Base-by-base conservation (phyloP, 2,888 invertebrate genomes). In the Tetragonula carbonaria region DNA sequence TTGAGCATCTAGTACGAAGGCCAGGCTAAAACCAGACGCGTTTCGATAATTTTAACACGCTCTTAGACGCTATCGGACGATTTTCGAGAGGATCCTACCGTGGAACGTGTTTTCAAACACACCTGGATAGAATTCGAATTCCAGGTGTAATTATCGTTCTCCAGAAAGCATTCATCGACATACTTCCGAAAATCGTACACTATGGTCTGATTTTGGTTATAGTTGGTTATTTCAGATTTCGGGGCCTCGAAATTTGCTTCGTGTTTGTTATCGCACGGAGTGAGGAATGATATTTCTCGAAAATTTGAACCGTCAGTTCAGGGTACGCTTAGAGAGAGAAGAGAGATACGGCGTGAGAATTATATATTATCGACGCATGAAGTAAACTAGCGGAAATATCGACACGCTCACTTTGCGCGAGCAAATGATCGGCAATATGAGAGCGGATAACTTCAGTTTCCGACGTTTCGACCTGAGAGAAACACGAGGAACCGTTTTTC, bases 1-100 rank as follows among this genome's bases (percentile, higher is more conserved):
- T 82, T 82, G 82, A 82, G 45, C 82, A 74, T 23, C 63, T 82
- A 65, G 45, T 53, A 62, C 51, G 82, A 82, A 82, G 82, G 82
- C 70, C 70, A 74, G 53, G 65, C 82, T 74, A 74, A 82, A 82
- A 82, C 65, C 51, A 65, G 70, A 45, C n/a, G 6, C 33, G 16
- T 74, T 82, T 74, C 45, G 82, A 59, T 82, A 59, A 82, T 82
- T 82, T 80, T 82, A 70, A 67, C 80, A 55, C 80, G 62, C 14
- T 18, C 28, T 28, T 28, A 28, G 2, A 28, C 28, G 6, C 8
- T 33, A 6, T 59, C 3, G 23, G 59, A 72, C 11, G 16, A 28
- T 28, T 18, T 78, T 71, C 18, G 45, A 55, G 66, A 72, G 67
- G 67, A 71, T 33, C 63, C 33, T 28, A 63, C 14, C 57, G 13